These are phyloP conservation scores for Tapirus indicus DNA, from an alignment of 2,797 vertebrate species.

Conservation along the genomic window DNA sequence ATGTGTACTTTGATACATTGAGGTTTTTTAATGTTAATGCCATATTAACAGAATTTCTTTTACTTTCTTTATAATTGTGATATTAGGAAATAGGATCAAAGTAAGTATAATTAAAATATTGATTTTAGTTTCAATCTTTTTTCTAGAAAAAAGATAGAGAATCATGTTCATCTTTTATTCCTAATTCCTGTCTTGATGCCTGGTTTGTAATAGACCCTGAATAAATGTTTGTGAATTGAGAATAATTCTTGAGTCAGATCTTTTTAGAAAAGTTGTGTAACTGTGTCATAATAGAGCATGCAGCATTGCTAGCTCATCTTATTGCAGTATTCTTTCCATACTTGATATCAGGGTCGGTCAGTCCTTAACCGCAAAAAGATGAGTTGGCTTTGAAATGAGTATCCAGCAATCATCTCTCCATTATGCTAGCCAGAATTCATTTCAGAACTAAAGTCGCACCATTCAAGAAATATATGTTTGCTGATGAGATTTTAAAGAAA, in stretches of 20 bases:
- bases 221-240: conserved; percentile 33
- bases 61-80: conserved; percentile 25
- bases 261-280: neutral
- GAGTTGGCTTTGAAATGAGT: conserved; percentile 28
- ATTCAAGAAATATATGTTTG: conserved; percentile 57
- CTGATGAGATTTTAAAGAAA: conserved; percentile 72
- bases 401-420: conserved; percentile 56
- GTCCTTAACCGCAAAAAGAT: neutral
- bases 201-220: neutral
- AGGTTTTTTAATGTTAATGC: neutral
- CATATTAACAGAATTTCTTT: neutral
- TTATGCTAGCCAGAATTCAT: conserved; percentile 45
- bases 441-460: conserved; percentile 26
- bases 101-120: conserved; percentile 13
- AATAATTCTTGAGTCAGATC: neutral
- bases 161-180: conserved; percentile 2
- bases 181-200: neutral
- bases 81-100: conserved; percentile 43
- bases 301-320: conserved; percentile 39
- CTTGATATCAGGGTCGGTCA: conserved; percentile 42
- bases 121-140: conserved; percentile 27
- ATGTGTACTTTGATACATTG: conserved; percentile 9
- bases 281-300: neutral
- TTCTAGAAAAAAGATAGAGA: neutral
- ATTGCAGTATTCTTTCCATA: conserved; percentile 32